A percentile compares a stretch with the other conserved stretches of the same genome.
Evolutionary conservation across 92 coral and sea anemone genomes (phyloP).

Genomic region (Palythoa heliodiscus): DNA sequence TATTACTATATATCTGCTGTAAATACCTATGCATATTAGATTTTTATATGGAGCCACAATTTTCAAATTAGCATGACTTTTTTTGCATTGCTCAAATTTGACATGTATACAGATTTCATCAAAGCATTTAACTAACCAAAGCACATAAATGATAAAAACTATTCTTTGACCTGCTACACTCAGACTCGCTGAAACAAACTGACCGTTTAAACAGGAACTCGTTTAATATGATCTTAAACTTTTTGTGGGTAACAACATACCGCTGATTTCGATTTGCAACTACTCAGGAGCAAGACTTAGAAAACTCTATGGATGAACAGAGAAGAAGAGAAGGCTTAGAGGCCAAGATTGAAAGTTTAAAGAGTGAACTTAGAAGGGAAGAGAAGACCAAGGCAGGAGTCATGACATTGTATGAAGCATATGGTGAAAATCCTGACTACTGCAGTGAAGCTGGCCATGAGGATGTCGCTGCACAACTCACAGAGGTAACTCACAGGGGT

Average conservation of each 20-base stretch:
- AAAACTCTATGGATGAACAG: constrained; percentile 73
- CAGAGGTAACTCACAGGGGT: constrained; percentile 60
- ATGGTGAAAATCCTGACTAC: constrained; percentile 87
- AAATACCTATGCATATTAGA: no score
- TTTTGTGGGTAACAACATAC: no score
- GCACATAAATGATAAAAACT: no score
- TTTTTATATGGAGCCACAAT: no score
- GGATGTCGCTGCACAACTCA: constrained; percentile 90
- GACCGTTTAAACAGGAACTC: no score
- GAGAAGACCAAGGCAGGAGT: constrained; percentile 92
- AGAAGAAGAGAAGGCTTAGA: constrained; percentile 83
- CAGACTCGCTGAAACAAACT: no score
- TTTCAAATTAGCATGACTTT: no score
- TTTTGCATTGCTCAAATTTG: no score
- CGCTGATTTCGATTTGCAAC: not conserved
- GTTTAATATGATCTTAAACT: not conserved
- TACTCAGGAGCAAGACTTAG: constrained; percentile 87
- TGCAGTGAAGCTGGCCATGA: constrained; percentile 84
- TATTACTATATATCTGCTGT: no score
- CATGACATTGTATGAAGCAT: constrained; percentile 77
- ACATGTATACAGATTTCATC: no score
- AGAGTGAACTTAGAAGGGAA: constrained; percentile 73
- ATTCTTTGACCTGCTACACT: no score
- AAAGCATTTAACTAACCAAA: no score
- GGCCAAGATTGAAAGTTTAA: constrained; percentile 71